Conservation (phyloP, 2,888 invertebrate genomes). For the Anoplius nigerrimus region DNA sequence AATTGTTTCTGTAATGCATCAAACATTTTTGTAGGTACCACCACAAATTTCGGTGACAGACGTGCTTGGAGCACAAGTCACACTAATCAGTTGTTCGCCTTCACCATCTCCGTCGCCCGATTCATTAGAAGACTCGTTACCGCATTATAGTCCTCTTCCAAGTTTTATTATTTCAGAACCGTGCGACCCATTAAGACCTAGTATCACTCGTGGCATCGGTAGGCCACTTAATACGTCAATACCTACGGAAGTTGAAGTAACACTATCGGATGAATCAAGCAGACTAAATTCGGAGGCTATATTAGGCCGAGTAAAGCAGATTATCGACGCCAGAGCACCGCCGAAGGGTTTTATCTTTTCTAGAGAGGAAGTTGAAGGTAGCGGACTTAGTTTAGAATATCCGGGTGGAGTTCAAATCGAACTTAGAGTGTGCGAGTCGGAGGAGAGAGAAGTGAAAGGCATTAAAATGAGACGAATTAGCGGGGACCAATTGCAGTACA, state of each 20-base stretch:
- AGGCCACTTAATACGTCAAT: conserved; percentile 72
- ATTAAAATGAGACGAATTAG: conserved; percentile 91
- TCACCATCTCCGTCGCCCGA: conserved; percentile 78
- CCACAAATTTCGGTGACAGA: conserved; percentile 96
- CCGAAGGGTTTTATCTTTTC: conserved; percentile 80
- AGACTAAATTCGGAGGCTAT: conserved; percentile 87
- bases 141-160: conserved; percentile 70
- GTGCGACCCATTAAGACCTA: conserved; percentile 84
- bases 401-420: conserved; percentile 92
- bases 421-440: conserved; percentile 86
- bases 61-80: conserved; percentile 90
- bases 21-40: conserved; percentile 65
- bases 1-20: conserved; percentile 13
- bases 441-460: conserved; percentile 84
- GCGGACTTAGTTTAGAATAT: conserved; percentile 82
- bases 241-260: conserved; percentile 80
- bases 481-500: conserved; percentile 91
- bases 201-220: conserved; percentile 87
- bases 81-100: conserved; percentile 84
- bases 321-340: conserved; percentile 86
- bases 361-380: conserved; percentile 74
- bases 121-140: conserved; percentile 69
- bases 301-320: conserved; percentile 86
- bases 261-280: conserved; percentile 87
- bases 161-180: conserved; percentile 85